Evolutionary conservation across 2,797 vertebrate species (phyloP).

Genomic region (Cetoscarus ocellatus): DNA sequence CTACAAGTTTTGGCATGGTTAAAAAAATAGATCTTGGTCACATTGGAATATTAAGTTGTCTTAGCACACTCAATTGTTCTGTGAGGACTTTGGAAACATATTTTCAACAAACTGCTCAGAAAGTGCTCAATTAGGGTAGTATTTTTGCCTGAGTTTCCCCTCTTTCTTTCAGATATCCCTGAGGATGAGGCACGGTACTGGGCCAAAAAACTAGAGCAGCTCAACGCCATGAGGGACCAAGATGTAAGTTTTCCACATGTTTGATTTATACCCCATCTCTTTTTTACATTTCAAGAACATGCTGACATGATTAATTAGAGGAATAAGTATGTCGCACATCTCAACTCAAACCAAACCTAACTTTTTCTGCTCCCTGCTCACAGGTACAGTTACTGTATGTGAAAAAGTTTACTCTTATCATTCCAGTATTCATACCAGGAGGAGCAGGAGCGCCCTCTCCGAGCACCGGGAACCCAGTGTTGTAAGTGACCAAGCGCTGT

Average conservation of each 20-base stretch:
- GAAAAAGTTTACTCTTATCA: conserved; percentile 15
- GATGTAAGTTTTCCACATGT: conserved; percentile 86
- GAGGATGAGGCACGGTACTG: conserved; percentile 99
- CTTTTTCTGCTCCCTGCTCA: conserved; percentile 14
- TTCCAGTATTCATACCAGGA: conserved; percentile 89
- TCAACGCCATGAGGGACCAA: conserved; percentile 97
- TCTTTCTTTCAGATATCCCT: conserved; percentile 90
- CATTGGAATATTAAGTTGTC: conserved; percentile 20
- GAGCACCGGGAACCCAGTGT: conserved; percentile 91
- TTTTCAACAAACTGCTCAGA: conserved; percentile 17
- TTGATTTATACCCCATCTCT: conserved; percentile 45
- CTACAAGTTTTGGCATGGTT: background rate
- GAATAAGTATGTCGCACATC: conserved; percentile 13
- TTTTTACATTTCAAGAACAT: conserved; percentile 37
- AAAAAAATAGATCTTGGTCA: conserved; percentile 30
- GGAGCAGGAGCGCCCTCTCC: conserved; percentile 92
- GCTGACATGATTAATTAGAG: conserved; percentile 31
- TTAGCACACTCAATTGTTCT: background rate
- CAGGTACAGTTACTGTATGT: background rate
- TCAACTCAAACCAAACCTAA: conserved; percentile 14
- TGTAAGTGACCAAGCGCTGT: conserved; percentile 86
- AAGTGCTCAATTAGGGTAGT: conserved; percentile 13
- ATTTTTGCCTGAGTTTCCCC: conserved; percentile 46
- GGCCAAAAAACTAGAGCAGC: conserved; percentile 98
- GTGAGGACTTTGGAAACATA: conserved; percentile 1